Evolutionary conservation across 2,113 vertebrate species (phyloP), one percentile per base, ranked within the genome.

Genomic region (Phasianus colchicus): DNA sequence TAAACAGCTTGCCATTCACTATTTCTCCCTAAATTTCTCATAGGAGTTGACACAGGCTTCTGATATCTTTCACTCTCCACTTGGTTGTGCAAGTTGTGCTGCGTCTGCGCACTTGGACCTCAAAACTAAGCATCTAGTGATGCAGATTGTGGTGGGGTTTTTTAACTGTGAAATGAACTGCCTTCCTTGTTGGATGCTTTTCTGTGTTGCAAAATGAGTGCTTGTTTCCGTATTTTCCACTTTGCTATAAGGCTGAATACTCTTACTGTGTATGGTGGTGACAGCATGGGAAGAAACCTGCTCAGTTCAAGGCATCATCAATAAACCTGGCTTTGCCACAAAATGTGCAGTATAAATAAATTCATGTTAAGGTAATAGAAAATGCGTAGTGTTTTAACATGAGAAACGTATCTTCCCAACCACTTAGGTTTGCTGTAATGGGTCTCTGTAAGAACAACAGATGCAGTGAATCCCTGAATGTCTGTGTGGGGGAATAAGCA

Each of bases 221-320:
- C 40, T 80, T n/a, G n/a, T 16, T 84, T 36, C 61, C 13, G 21
- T 52, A 16, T 10, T 54, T 15, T 66, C 13, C 25, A 40, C 11
- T 10, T 55, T 15, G 42, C n/a, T 42, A 27, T 64, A n/a, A 18
- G 30, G 34, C 11, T 21, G 38, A 65, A 45, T 10, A 32, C 27
- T 43, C 32, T 34, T 74, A 38, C 15, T 60, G 17, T 32, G 30
- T 0, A 0, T 67, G 43, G 48, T 0, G 1, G 21, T 64, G 48
- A n/a, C 7, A 30, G 11, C 10, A 15, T 12, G 54, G 45, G 25
- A 65, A 52, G 45, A 18, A 65, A 52, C 11, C 71, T 67, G 4
- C 20, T 43, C 60, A 57, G 11, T 36, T 77, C 29, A 63, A 29
- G 11, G 4, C 58, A 38, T 67, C 38, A 63, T 47, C 47, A 72